These are phyloP conservation scores for Zelleria hepariella DNA, from an alignment of 2,888 invertebrate species.

Conservation along the genomic window DNA sequence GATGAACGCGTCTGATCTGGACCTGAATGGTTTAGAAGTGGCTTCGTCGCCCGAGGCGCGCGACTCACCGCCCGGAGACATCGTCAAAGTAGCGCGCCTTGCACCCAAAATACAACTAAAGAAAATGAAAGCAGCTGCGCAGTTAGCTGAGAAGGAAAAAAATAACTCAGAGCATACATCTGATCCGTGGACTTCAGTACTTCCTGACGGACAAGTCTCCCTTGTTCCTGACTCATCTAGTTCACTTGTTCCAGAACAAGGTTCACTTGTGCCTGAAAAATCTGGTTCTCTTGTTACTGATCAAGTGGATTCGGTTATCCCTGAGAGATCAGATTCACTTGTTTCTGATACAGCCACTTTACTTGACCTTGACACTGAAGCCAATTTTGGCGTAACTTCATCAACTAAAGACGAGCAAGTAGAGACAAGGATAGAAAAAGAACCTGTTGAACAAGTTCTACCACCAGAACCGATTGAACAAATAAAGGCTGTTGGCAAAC, in stretches of 20 bases:
- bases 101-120: slow-evolving; percentile 68
- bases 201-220: background rate
- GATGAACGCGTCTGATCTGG: slow-evolving; percentile 52
- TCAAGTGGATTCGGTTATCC: background rate
- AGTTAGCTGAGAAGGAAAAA: slow-evolving; percentile 40
- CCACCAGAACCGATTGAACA: no score
- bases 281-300: background rate
- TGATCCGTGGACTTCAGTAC: background rate
- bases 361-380: background rate
- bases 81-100: slow-evolving; percentile 68
- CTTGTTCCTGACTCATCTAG: background rate
- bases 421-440: background rate
- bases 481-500: background rate
- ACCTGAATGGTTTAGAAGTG: slow-evolving; percentile 52
- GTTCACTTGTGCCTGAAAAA: background rate
- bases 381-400: background rate
- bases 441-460: background rate
- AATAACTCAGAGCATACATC: slow-evolving; percentile 7
- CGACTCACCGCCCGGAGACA: slow-evolving; percentile 60
- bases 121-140: slow-evolving; percentile 63
- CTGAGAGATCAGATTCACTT: background rate
- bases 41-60: slow-evolving; percentile 50
- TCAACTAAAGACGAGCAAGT: background rate
- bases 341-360: background rate
- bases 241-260: background rate